Evolutionary conservation across 2,113 vertebrate genomes (phyloP).

Genomic region (Rhynchomys soricoides): DNA sequence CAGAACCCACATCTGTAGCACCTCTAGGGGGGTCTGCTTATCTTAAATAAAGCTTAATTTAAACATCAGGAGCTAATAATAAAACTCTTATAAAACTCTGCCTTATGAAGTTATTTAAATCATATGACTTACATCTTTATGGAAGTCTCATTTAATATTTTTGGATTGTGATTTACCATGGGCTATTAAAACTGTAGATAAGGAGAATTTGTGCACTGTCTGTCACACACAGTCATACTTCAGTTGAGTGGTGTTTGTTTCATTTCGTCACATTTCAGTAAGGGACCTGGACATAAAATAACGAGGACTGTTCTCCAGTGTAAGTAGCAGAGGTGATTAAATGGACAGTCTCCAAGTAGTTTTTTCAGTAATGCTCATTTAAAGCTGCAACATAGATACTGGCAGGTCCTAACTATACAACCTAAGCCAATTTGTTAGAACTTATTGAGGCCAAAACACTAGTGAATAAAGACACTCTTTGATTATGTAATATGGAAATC

Average conservation of each 20-base stretch:
- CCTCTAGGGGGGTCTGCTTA: background rate
- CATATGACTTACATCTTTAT: background rate
- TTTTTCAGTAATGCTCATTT: constrained; percentile 21
- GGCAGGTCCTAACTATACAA: background rate
- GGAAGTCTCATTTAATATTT: background rate
- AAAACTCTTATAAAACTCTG: background rate
- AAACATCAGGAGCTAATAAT: background rate
- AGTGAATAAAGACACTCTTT: constrained; percentile 53
- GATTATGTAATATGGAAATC: constrained; percentile 19
- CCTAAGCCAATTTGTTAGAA: constrained; percentile 21
- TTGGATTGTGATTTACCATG: background rate
- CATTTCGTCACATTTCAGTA: background rate
- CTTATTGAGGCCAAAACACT: constrained; percentile 6
- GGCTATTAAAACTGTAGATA: background rate
- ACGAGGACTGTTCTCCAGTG: background rate
- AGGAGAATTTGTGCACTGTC: rapidly evolving
- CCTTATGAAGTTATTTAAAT: background rate
- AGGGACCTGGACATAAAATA: background rate
- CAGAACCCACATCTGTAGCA: no score
- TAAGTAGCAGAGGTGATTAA: background rate
- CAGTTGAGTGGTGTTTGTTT: background rate
- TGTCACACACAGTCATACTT: background rate
- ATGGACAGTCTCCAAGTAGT: background rate
- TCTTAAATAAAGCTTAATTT: background rate
- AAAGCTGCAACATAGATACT: constrained; percentile 17